These are phyloP conservation scores for Hyposoter dolosus DNA, from an alignment of 2,888 invertebrate species.

Conservation along the genomic window DNA sequence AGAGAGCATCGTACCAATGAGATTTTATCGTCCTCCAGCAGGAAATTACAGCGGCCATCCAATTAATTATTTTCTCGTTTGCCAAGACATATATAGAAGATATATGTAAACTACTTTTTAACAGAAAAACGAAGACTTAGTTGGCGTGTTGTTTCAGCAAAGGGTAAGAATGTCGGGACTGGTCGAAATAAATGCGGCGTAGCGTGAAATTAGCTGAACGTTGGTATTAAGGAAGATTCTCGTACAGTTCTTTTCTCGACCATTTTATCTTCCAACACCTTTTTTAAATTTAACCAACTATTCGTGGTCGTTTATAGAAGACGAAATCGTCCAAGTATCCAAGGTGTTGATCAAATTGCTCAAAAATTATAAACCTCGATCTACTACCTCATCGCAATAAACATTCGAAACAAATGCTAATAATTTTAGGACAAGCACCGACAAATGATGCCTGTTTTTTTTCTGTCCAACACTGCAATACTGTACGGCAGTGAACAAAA, in stretches of 20 bases:
- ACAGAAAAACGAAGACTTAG: background rate
- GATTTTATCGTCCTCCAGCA: constrained; percentile 71
- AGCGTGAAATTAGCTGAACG: constrained; percentile 9
- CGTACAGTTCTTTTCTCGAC: background rate
- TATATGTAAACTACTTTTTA: constrained; percentile 20
- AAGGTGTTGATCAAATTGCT: background rate
- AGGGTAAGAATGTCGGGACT: background rate
- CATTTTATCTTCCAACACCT: background rate
- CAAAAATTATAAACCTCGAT: background rate
- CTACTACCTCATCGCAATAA: background rate
- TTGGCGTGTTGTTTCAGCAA: background rate
- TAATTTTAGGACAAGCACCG: background rate
- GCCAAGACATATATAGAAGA: constrained; percentile 5
- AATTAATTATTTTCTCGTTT: constrained; percentile 64
- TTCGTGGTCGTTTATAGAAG: background rate
- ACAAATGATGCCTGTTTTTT: background rate
- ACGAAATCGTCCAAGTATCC: background rate
- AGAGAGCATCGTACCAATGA: constrained; percentile 64
- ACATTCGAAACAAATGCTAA: background rate
- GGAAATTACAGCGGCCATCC: constrained; percentile 71
- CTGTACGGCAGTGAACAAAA: background rate
- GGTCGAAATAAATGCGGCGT: background rate
- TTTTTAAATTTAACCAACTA: background rate
- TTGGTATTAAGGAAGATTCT: constrained; percentile 3
- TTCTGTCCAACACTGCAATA: background rate